Evolutionary conservation across 2,797 vertebrate species (phyloP), one percentile per base, ranked within the genome.

Genomic region (Gymnodraco acuticeps): DNA sequence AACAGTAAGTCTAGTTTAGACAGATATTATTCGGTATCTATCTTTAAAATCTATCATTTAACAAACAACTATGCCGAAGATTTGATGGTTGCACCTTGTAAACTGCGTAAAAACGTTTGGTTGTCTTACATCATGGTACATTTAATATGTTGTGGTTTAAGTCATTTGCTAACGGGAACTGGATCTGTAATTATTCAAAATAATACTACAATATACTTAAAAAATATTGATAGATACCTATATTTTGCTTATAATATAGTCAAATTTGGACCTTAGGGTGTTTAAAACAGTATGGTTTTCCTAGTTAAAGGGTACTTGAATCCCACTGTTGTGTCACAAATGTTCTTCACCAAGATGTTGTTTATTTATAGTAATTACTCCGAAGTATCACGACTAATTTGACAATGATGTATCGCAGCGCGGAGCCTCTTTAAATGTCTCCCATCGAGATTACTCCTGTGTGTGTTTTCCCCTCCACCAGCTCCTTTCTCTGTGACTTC

Each of bases 401-500:
- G 75, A 82, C 83, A 75, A 31, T 53, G 81, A 73, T 17, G 54
- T 1, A 74, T 85, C 65, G 4, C 23, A 58, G 9, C 70, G 9
- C 27, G 4, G 60, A 5, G 54, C 58, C 55, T 46, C 59, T 64
- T 50, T 69, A 20, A 38, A 52, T 16, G 69, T 76, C 76, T 47
- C 17, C 71, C 51, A 46, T 73, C 65, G 9, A 72, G 66, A 76
- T 78, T 72, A 41, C 63, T 56, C 53, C 58, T 23, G 64, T 52
- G 55, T 68, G 80, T 70, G 82, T 75, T 76, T 76, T 71, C 61
- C 50, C 48, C 66, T 68, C 67, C 68, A 13, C 71, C 73, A 13
- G 61, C 78, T 87, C 81, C 70, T 83, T 86, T 86, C 83, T 89
- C 81, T 75, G 20, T 56, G 78, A 85, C 89, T 87, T 90, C 85